These are phyloP conservation scores for Dryococelus australis DNA, from an alignment of 2,888 invertebrate species.

Conservation along the genomic window DNA sequence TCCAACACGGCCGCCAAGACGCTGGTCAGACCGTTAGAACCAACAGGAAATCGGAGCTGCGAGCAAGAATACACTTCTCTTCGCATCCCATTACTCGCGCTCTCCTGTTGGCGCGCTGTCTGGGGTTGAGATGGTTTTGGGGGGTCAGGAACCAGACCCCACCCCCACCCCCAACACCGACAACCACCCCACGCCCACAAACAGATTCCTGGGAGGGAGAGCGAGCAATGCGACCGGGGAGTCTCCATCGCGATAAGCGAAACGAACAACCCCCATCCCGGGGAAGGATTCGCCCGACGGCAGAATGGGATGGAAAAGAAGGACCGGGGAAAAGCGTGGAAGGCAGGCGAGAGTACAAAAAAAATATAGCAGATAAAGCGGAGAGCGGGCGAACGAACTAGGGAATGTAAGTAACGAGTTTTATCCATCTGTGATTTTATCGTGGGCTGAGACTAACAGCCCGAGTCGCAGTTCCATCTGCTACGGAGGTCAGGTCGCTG, in stretches of 20 bases:
- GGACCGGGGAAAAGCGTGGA: neutral
- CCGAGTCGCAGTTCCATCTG: neutral
- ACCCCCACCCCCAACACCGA: neutral
- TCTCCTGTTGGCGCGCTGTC: neutral
- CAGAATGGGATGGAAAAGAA: neutral
- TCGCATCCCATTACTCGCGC: neutral
- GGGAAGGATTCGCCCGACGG: conserved; percentile 2
- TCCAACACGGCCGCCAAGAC: too few species aligned
- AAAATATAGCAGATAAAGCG: neutral
- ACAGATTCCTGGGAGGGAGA: neutral
- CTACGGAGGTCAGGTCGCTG: neutral
- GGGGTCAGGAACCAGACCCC: neutral
- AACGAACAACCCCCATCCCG: conserved; percentile 9
- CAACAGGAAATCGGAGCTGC: neutral
- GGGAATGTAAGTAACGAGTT: neutral
- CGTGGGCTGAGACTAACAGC: neutral
- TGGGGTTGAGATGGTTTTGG: neutral
- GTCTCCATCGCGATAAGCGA: conserved; percentile 1
- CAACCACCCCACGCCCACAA: neutral
- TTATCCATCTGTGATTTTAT: neutral
- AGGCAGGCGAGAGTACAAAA: neutral
- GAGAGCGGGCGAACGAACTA: neutral
- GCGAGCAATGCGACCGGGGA: neutral
- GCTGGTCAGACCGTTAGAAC: too few species aligned
- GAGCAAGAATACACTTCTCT: neutral